phyloP scores from a whole-genome alignment of 2,888 invertebrate species.

The Rhingia rostrata region DNA sequence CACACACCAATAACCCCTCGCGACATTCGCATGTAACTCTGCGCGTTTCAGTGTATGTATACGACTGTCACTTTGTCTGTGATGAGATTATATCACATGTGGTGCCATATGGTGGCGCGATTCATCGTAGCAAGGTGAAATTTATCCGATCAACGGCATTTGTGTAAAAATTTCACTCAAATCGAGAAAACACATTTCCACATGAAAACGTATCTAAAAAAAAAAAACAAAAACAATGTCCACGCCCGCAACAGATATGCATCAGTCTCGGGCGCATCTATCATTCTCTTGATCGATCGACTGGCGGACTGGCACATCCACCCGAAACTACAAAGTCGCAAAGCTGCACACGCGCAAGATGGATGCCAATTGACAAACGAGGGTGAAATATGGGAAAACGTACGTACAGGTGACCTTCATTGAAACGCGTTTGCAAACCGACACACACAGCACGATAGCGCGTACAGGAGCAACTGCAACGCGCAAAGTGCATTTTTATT shows the following conservation, averaged over 20 bases:
- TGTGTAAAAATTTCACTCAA: constrained; percentile 52
- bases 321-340: constrained; percentile 31
- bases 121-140: constrained; percentile 66
- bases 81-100: constrained; percentile 70
- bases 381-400: constrained; percentile 66
- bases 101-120: constrained; percentile 66
- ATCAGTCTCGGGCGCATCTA: constrained; percentile 41
- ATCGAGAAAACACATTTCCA: background rate
- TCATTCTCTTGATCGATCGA: constrained; percentile 68
- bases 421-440: constrained; percentile 61
- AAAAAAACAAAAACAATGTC: background rate
- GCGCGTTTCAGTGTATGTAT: constrained; percentile 18
- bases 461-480: constrained; percentile 32
- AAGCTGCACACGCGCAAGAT: constrained; percentile 40
- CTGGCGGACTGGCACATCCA: constrained; percentile 17
- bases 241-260: constrained; percentile 22
- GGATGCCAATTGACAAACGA: constrained; percentile 60
- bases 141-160: constrained; percentile 26
- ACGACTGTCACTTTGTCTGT: constrained; percentile 56
- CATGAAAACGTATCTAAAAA: background rate
- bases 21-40: constrained; percentile 57
- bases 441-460: constrained; percentile 31
- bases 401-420: constrained; percentile 63
- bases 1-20: constrained; percentile 44
- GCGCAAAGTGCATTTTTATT: constrained; percentile 20